A percentile compares a stretch with the other conserved stretches of the same genome.
phyloP scores from a whole-genome alignment of 2,888 invertebrate genomes.

The Drosophila putrida region DNA sequence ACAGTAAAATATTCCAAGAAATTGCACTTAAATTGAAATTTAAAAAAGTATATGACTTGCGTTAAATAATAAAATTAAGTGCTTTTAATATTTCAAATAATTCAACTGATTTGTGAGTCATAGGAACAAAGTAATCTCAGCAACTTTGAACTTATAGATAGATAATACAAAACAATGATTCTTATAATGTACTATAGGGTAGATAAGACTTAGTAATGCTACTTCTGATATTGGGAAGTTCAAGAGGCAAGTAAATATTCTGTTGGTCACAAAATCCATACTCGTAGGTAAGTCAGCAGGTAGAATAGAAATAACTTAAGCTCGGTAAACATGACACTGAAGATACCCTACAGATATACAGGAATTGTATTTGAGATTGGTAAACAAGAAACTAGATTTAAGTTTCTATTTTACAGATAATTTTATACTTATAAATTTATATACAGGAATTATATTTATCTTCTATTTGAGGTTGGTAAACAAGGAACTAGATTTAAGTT shows the following conservation, averaged over 20 bases:
- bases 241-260: conserved; percentile 34
- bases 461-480: background rate
- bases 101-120: conserved; percentile 24
- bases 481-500: background rate
- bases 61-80: background rate
- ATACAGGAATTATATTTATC: background rate
- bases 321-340: background rate
- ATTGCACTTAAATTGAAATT: background rate
- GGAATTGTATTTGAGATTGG: background rate
- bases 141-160: background rate
- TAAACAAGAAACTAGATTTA: background rate
- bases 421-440: background rate
- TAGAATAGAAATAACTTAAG: background rate
- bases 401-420: background rate
- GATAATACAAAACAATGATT: too few relatives aligned
- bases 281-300: background rate
- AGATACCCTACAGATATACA: conserved; percentile 12
- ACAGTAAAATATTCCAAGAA: conserved; percentile 7
- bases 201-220: conserved; percentile 39
- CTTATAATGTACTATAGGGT: background rate
- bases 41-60: background rate
- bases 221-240: conserved; percentile 28
- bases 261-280: conserved; percentile 1
- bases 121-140: conserved; percentile 6
- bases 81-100: conserved; percentile 1